Percentiles rank a stretch among this genome's conserved stretches.
phyloP scores from a whole-genome alignment of 2,797 vertebrate species.

The Acanthurus tractus region DNA sequence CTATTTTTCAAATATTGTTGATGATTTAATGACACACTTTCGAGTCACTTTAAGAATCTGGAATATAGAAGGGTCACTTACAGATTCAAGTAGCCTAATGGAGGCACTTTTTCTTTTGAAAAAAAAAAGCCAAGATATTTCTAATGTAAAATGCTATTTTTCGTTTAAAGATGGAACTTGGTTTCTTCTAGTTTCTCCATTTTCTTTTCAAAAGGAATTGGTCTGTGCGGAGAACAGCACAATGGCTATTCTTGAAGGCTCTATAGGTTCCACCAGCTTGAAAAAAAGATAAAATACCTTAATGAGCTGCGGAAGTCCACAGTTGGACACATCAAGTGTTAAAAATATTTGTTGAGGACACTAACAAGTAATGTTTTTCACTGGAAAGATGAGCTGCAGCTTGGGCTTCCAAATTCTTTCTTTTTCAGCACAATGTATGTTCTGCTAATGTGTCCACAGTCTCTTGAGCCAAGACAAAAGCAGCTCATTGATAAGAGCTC shows the following conservation, averaged over 20 bases:
- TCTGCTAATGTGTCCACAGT: conserved; percentile 57
- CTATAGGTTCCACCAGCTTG: not conserved
- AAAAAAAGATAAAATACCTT: not conserved
- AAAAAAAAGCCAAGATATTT: conserved; percentile 1
- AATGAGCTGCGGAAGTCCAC: conserved; percentile 3
- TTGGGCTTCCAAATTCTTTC: conserved; percentile 32
- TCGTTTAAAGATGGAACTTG: not conserved
- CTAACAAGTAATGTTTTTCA: conserved; percentile 3
- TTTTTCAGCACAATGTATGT: conserved; percentile 61
- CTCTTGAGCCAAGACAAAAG: conserved; percentile 69
- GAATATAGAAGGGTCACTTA: conserved; percentile 8
- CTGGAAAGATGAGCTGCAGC: conserved; percentile 25
- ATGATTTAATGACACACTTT: conserved; percentile 29
- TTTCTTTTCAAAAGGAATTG: not conserved
- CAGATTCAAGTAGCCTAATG: not conserved
- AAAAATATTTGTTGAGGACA: conserved; percentile 18
- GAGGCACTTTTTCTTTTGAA: not conserved
- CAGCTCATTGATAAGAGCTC: conserved; percentile 74
- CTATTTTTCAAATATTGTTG: conserved; percentile 14
- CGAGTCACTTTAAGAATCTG: not conserved
- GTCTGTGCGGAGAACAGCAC: not conserved
- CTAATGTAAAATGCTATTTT: not conserved
- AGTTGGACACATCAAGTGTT: conserved; percentile 10
- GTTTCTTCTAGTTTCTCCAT: not conserved
- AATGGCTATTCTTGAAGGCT: not conserved